Conservation (phyloP, 2,888 invertebrate species). For the Idaea aversata region DNA sequence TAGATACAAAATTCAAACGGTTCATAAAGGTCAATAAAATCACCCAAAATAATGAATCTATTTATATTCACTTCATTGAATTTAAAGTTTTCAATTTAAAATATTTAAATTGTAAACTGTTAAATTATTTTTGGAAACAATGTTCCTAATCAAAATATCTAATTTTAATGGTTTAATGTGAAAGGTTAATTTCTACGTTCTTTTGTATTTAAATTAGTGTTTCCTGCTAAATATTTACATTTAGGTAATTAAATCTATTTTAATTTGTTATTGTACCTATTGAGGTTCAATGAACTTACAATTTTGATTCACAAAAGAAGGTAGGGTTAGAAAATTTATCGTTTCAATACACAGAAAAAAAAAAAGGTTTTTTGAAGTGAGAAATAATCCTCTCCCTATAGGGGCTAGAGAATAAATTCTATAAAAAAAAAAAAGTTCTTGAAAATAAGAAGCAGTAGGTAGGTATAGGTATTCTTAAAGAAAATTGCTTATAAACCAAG, state of each 20-base stretch:
- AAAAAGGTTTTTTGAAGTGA: too few species aligned
- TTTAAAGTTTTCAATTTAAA: background rate
- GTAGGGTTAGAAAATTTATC: too few species aligned
- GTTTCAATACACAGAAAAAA: too few species aligned
- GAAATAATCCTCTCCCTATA: too few species aligned
- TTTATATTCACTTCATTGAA: background rate
- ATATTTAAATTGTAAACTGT: background rate
- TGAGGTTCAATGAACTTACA: background rate
- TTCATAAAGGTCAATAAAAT: background rate
- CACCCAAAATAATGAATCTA: background rate
- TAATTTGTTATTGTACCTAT: background rate
- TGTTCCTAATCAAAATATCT: constrained; percentile 1
- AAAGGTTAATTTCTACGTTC: background rate
- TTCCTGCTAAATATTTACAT: background rate
- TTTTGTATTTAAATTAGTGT: background rate
- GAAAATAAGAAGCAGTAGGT: too few species aligned
- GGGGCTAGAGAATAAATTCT: too few species aligned
- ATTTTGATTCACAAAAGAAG: background rate
- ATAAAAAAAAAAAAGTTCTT: too few species aligned
- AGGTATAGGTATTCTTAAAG: too few species aligned
- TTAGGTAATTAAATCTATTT: background rate
- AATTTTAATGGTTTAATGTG: background rate
- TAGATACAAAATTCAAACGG: background rate
- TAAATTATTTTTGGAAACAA: background rate
- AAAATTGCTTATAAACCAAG: too few species aligned